Evolutionary conservation across 2,113 vertebrate genomes (phyloP).

Genomic region (Oreotrochilus melanogaster): DNA sequence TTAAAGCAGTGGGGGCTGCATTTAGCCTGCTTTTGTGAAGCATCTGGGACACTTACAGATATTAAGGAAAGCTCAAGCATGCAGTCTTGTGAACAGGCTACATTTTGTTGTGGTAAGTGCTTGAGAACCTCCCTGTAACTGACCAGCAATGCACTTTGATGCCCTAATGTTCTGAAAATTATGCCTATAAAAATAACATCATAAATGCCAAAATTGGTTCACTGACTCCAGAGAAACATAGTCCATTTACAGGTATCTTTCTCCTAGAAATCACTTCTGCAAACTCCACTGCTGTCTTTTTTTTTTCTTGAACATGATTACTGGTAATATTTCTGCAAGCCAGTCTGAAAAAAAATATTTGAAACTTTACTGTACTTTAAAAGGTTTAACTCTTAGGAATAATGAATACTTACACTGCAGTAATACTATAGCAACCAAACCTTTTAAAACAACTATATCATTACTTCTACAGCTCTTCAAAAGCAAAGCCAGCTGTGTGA

Average conservation of each 20-base stretch:
- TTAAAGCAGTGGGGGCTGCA: background rate
- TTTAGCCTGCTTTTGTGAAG: background rate
- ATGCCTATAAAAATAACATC: background rate
- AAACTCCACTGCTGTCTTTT: background rate
- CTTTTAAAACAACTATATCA: background rate
- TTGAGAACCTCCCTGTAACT: background rate
- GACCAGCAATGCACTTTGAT: background rate
- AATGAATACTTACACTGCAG: background rate
- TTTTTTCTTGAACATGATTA: background rate
- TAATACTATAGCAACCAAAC: constrained; percentile 23
- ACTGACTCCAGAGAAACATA: background rate
- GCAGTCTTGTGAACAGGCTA: background rate
- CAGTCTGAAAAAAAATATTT: background rate
- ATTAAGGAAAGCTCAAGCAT: background rate
- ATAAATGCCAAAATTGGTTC: background rate
- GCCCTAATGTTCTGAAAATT: background rate
- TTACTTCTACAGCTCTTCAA: constrained; percentile 17
- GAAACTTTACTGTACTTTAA: background rate
- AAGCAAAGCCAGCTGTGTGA: constrained; percentile 49
- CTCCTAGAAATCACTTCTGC: background rate
- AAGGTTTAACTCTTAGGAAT: constrained; percentile 22
- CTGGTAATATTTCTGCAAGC: background rate
- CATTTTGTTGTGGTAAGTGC: background rate
- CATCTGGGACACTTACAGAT: background rate
- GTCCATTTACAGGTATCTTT: constrained; percentile 6